Evolutionary conservation across 2,888 invertebrate genomes (phyloP).

Genomic region (Andrena hattorfiana): DNA sequence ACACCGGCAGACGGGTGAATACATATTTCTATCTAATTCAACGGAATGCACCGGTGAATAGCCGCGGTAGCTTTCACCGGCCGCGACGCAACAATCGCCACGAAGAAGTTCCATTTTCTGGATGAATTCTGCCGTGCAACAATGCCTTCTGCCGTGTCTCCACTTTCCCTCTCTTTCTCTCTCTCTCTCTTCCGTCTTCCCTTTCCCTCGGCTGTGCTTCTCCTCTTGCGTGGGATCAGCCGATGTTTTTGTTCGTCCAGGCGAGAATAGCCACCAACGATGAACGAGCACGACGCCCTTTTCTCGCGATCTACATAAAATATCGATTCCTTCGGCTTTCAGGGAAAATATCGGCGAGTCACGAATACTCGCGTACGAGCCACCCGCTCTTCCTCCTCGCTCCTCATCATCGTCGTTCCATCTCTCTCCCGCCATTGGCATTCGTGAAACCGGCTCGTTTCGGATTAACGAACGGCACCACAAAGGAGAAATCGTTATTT

Average conservation of each 20-base stretch:
- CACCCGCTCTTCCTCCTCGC: neutral
- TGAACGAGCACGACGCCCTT: slow-evolving; percentile 66
- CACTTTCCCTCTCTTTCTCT: slow-evolving; percentile 12
- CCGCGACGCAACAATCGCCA: slow-evolving; percentile 61
- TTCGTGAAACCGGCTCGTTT: slow-evolving; percentile 65
- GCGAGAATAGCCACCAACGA: slow-evolving; percentile 63
- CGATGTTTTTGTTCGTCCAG: slow-evolving; percentile 68
- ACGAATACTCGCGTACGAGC: slow-evolving; percentile 66
- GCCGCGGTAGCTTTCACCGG: slow-evolving; percentile 50
- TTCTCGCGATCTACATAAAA: slow-evolving; percentile 79
- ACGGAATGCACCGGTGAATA: slow-evolving; percentile 53
- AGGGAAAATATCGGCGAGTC: slow-evolving; percentile 78
- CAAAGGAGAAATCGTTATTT: slow-evolving; percentile 82
- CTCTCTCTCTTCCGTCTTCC: slow-evolving; percentile 17
- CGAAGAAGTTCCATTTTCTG: slow-evolving; percentile 67
- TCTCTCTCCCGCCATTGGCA: neutral
- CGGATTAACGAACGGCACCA: slow-evolving; percentile 73
- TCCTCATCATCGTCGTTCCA: neutral
- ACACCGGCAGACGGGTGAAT: slow-evolving; percentile 5
- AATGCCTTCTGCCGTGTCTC: slow-evolving; percentile 39
- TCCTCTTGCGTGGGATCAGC: slow-evolving; percentile 60
- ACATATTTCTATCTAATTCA: slow-evolving; percentile 62
- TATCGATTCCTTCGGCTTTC: slow-evolving; percentile 73
- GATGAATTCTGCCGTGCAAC: slow-evolving; percentile 67
- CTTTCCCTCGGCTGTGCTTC: slow-evolving; percentile 8